Evolutionary conservation across 2,888 invertebrate genomes (phyloP).

Genomic region (Acleris emargana): DNA sequence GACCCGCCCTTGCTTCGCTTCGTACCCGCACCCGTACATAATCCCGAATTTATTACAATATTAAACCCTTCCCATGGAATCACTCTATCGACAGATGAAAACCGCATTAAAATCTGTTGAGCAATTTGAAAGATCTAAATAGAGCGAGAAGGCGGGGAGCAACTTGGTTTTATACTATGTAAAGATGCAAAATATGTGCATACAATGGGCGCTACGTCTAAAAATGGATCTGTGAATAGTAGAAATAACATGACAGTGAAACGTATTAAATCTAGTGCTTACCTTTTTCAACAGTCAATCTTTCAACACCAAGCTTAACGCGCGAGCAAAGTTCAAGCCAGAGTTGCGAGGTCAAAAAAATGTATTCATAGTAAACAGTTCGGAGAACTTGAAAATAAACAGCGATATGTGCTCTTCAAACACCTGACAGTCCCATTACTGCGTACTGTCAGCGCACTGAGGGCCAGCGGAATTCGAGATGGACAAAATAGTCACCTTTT

Average conservation of each 20-base stretch:
- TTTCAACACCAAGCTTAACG: constrained; percentile 35
- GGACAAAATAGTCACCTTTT: constrained; percentile 13
- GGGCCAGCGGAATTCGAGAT: constrained; percentile 32
- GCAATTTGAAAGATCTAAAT: too few species aligned
- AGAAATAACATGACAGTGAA: background rate
- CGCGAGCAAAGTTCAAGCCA: constrained; percentile 34
- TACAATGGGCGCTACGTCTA: background rate
- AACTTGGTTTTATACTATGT: too few species aligned
- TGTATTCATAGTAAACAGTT: constrained; percentile 52
- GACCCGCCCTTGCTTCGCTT: too few species aligned
- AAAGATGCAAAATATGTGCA: background rate
- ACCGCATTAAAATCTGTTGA: too few species aligned
- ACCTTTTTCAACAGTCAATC: constrained; percentile 42
- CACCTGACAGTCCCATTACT: constrained; percentile 74
- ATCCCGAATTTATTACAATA: too few species aligned
- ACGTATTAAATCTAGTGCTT: background rate
- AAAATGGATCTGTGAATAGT: too few species aligned
- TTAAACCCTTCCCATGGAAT: too few species aligned
- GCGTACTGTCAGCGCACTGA: constrained; percentile 64
- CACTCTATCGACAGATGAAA: too few species aligned
- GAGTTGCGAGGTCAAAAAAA: constrained; percentile 57
- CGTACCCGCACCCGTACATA: too few species aligned
- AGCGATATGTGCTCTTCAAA: constrained; percentile 63
- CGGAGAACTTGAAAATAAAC: constrained; percentile 65
- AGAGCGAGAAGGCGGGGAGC: too few species aligned